Percentiles rank a stretch among this genome's conserved stretches.
Evolutionary conservation across 2,888 invertebrate species (phyloP).

Genomic region (Drosophila austrosaltans): DNA sequence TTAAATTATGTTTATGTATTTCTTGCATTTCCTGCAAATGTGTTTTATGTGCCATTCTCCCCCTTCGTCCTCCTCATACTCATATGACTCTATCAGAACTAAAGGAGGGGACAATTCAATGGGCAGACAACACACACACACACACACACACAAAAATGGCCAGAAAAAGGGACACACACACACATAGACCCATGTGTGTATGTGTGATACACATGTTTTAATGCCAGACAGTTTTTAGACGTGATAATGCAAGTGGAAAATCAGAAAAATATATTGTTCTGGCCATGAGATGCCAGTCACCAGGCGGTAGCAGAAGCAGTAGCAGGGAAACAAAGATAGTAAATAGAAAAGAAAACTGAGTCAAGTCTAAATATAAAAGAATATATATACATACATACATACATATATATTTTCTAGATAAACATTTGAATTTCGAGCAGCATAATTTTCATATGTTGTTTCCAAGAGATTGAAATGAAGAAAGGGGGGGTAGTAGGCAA

Average conservation of each 20-base stretch:
- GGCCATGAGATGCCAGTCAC: slow-evolving; percentile 45
- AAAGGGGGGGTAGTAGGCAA: slow-evolving; percentile 1
- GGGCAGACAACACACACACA: slow-evolving; percentile 19
- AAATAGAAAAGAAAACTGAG: slow-evolving; percentile 30
- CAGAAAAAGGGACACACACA: slow-evolving; percentile 34
- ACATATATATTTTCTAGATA: slow-evolving; percentile 6
- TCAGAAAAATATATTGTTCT: slow-evolving; percentile 59
- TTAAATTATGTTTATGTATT: slow-evolving; percentile 57
- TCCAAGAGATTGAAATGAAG: neutral
- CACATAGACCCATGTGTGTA: slow-evolving; percentile 22
- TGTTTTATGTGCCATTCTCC: slow-evolving; percentile 17
- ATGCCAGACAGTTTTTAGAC: slow-evolving; percentile 65
- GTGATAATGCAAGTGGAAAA: slow-evolving; percentile 67
- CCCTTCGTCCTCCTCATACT: neutral
- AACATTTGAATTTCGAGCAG: slow-evolving; percentile 12
- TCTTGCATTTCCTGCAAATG: slow-evolving; percentile 33
- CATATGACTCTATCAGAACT: neutral
- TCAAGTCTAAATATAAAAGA: slow-evolving; percentile 44
- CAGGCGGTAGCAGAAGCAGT: slow-evolving; percentile 29
- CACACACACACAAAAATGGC: slow-evolving; percentile 31
- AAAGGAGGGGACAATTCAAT: neutral
- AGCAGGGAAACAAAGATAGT: slow-evolving; percentile 21
- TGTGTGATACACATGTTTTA: slow-evolving; percentile 51
- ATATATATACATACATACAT: neutral
- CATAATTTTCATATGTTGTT: slow-evolving; percentile 1